A percentile compares a stretch with the other conserved stretches of the same genome.
Evolutionary conservation across 2,113 vertebrate genomes (phyloP).

Genomic region (Numenius arquata): DNA sequence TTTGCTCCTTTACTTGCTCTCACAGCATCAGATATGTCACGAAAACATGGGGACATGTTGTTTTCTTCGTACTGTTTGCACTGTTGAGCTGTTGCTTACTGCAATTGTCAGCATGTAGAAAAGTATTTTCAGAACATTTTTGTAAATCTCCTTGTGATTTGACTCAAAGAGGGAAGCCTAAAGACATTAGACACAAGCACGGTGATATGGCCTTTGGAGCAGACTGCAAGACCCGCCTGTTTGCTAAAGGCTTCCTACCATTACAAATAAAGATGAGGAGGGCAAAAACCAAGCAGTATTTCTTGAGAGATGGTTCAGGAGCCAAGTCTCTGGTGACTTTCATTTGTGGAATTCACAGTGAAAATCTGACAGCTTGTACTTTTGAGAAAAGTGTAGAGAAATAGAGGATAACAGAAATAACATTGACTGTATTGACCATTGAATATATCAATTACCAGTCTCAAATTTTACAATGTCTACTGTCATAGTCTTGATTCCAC

Average conservation of each 20-base stretch:
- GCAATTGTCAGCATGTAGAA: not conserved
- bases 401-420: not conserved
- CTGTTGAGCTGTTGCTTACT: not conserved
- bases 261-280: not conserved
- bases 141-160: not conserved
- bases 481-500: not conserved
- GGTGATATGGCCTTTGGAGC: not conserved
- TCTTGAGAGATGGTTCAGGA: not conserved
- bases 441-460: not conserved
- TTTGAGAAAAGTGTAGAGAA: not conserved
- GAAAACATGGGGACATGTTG: not conserved
- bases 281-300: not conserved
- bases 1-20: not conserved
- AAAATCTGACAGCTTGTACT: not conserved
- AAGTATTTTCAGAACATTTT: not conserved
- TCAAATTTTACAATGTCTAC: not conserved
- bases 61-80: not conserved
- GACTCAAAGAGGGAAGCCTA: not conserved
- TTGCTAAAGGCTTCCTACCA: not conserved
- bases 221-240: not conserved
- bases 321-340: not conserved
- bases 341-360: not conserved
- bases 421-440: not conserved
- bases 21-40: not conserved
- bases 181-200: not conserved